A percentile compares a stretch with the other conserved stretches of the same genome.
These are phyloP conservation scores for Halictus rubicundus DNA, from an alignment of 1,140 invertebrate species.

Conservation along the genomic window DNA sequence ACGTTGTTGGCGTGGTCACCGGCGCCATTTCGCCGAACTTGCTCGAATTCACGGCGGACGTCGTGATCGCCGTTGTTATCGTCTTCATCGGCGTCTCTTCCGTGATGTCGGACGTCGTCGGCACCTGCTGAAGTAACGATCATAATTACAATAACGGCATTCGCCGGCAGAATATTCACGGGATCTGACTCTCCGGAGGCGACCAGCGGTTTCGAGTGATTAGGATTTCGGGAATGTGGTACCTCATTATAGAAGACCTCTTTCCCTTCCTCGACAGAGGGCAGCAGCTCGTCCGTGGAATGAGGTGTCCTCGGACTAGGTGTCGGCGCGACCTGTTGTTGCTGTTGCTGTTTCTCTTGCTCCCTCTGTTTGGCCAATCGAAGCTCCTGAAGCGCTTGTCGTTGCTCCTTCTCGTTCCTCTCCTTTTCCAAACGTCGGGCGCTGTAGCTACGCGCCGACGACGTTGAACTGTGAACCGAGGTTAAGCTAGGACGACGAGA, in stretches of 20 bases:
- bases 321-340: conserved; percentile 82
- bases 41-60: conserved; percentile 47
- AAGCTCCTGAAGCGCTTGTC: conserved; percentile 86
- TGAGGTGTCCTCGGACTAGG: conserved; percentile 88
- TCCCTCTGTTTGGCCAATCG: conserved; percentile 83
- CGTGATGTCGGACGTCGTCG: conserved; percentile 68
- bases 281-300: conserved; percentile 89
- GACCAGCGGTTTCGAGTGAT: too few relatives aligned
- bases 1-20: conserved; percentile 64
- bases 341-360: conserved; percentile 57
- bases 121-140: conserved; percentile 64
- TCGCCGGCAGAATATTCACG: too few relatives aligned
- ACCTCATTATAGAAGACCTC: conserved; percentile 81
- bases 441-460: conserved; percentile 89
- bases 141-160: too few relatives aligned
- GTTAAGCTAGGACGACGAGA: conserved; percentile 90
- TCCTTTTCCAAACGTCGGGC: conserved; percentile 88
- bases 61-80: conserved; percentile 55
- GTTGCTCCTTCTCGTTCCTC: conserved; percentile 87
- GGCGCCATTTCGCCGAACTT: conserved; percentile 61
- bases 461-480: conserved; percentile 89
- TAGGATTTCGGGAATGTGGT: not conserved
- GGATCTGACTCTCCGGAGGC: too few relatives aligned
- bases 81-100: conserved; percentile 48
- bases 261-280: conserved; percentile 87